Evolutionary conservation across 2,888 invertebrate genomes (phyloP).

Genomic region (Drosophila buzzatii): DNA sequence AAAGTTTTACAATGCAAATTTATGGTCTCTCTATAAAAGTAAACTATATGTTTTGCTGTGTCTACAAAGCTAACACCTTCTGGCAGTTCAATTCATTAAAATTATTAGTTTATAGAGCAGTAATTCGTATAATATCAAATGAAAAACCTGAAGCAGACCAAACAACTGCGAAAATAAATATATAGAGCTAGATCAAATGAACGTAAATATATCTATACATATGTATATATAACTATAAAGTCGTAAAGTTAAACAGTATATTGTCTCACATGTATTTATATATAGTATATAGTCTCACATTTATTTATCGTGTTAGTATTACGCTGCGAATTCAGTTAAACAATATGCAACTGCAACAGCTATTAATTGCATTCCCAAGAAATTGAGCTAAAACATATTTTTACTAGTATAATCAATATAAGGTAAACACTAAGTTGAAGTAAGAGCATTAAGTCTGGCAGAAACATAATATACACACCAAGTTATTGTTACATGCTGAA

Average conservation of each 20-base stretch:
- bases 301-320: slow-evolving; percentile 12
- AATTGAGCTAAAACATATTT: slow-evolving; percentile 11
- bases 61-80: slow-evolving; percentile 36
- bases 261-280: background rate
- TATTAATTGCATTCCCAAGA: slow-evolving; percentile 1
- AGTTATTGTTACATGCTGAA: background rate
- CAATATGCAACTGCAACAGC: slow-evolving; percentile 8
- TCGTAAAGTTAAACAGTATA: too few relatives aligned
- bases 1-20: slow-evolving; percentile 35
- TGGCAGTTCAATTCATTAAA: slow-evolving; percentile 17
- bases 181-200: background rate
- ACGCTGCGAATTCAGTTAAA: slow-evolving; percentile 17
- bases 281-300: background rate
- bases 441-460: background rate
- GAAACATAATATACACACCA: background rate
- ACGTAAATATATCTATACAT: too few relatives aligned
- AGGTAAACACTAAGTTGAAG: background rate
- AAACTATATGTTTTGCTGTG: slow-evolving; percentile 21
- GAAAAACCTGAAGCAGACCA: slow-evolving; percentile 14
- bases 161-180: slow-evolving; percentile 29
- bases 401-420: background rate
- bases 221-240: too few relatives aligned
- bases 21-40: slow-evolving; percentile 9
- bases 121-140: slow-evolving; percentile 26
- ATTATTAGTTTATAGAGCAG: slow-evolving; percentile 1